These are phyloP conservation scores for Stictocephala bisonia DNA, from an alignment of 2,888 invertebrate genomes.

Conservation along the genomic window DNA sequence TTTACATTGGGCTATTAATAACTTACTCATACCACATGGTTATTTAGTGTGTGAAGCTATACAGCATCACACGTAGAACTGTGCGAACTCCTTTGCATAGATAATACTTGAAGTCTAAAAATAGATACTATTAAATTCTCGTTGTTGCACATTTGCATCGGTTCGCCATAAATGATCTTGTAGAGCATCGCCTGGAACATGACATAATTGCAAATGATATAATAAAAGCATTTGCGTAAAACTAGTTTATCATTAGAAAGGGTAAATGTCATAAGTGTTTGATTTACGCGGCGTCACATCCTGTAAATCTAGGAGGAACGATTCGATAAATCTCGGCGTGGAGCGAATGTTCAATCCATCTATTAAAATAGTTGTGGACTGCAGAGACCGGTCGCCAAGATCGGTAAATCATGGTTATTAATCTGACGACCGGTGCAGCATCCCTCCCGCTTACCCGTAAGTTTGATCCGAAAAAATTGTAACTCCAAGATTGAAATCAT, in stretches of 20 bases:
- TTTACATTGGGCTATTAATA: too few species aligned
- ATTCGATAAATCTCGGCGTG: slow-evolving; percentile 15
- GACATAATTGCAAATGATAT: slow-evolving; percentile 27
- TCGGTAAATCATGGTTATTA: slow-evolving; percentile 49
- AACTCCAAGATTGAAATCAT: too few species aligned
- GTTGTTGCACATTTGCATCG: too few species aligned
- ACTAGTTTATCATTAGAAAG: slow-evolving; percentile 37
- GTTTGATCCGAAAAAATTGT: too few species aligned
- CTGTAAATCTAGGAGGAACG: slow-evolving; percentile 22
- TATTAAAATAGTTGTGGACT: slow-evolving; percentile 34
- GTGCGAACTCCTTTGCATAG: too few species aligned
- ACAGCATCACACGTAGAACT: too few species aligned
- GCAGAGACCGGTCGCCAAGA: background rate
- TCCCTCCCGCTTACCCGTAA: slow-evolving; percentile 10
- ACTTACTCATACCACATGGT: too few species aligned
- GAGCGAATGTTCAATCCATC: slow-evolving; percentile 20
- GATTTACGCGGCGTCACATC: slow-evolving; percentile 18
- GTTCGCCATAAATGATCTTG: too few species aligned
- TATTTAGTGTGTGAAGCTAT: too few species aligned
- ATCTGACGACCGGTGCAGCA: slow-evolving; percentile 40
- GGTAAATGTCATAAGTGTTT: slow-evolving; percentile 23
- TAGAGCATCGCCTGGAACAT: too few species aligned
- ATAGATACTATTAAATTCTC: too few species aligned
- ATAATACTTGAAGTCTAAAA: too few species aligned
- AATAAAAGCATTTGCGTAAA: slow-evolving; percentile 13